Base-by-base conservation (phyloP, 2,888 invertebrate species). In the Melinopterus prodromus region DNA sequence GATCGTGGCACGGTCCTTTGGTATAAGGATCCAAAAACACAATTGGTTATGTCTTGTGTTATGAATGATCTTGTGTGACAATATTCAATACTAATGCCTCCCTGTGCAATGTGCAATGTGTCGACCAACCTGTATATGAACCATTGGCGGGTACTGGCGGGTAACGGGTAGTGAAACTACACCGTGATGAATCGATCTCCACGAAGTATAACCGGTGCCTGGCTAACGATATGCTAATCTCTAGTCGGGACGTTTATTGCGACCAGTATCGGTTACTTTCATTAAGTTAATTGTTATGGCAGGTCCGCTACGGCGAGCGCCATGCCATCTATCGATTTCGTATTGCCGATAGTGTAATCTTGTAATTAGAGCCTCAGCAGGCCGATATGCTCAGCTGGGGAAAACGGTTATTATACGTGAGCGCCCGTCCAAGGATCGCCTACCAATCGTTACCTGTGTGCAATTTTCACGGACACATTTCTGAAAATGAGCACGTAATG, bases 261-360 rank as follows among this genome's bases (percentile, higher is more conserved):
- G 16, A 53, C 71, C 72, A 77, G 80, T 83, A 83, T 82, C 83
- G 80, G 80, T 82, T 83, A 82, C 82, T 72, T 79, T 80, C 81
- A 83, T 83, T 83, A 82, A 83, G 79, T 80, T 83, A 82, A 82
- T 83, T 82, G 82, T 83, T 83, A 79, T 78, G 77, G 78, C 77
- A 71, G 76, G 16, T 1, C 69, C 81, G 77, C 79, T 78, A 79
- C 75, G 53, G 79, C 76, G 37, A 76, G 78, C 76, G 78, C 81
- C 77, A 37, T 69, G 78, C 81, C 77, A 37, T 69, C 74, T 80
- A 80, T 77, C 79, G 77, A 77, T 80, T 80, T 77, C 79, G 70
- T 70, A 77, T 77, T 72, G 70, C 36, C 71, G 78, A 77, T 74
- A 79, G 77, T 70, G 79, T 69, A 77, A 77, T 81, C 75, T 71